phyloP scores from a whole-genome alignment of 2,888 invertebrate genomes.

The Sesamia inferens region DNA sequence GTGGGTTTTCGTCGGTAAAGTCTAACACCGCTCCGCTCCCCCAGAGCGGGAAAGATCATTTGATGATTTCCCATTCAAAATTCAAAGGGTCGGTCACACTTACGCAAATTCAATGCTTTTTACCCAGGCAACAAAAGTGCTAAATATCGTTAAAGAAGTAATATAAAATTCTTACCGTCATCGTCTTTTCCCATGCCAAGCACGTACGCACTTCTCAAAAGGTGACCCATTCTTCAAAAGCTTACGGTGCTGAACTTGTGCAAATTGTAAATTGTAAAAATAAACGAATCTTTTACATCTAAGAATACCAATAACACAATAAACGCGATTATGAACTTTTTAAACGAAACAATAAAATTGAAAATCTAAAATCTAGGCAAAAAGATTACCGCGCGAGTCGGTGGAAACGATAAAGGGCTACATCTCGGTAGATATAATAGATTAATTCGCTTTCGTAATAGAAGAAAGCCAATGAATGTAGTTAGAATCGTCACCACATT shows the following conservation, averaged over 20 bases:
- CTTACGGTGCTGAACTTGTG: constrained; percentile 85
- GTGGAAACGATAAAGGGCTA: constrained; percentile 81
- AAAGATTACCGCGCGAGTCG: constrained; percentile 85
- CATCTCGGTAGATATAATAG: constrained; percentile 80
- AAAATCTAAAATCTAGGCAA: constrained; percentile 61
- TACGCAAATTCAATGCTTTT: no score
- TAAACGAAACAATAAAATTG: constrained; percentile 61
- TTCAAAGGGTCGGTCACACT: no score
- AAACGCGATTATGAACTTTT: constrained; percentile 66
- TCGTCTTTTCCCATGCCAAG: constrained; percentile 82
- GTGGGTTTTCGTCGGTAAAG: no score
- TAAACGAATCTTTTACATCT: constrained; percentile 65
- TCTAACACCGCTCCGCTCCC: no score
- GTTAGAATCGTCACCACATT: constrained; percentile 78
- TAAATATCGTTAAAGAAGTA: not conserved
- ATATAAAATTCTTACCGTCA: constrained; percentile 71
- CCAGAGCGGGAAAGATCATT: no score
- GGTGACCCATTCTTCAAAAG: constrained; percentile 81
- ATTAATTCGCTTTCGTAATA: constrained; percentile 71
- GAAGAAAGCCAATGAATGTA: constrained; percentile 81
- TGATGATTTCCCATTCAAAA: no score
- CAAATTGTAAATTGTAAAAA: constrained; percentile 75
- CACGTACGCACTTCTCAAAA: constrained; percentile 83
- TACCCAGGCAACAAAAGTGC: no score
- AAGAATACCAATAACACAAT: constrained; percentile 66